These are phyloP conservation scores for Drosophila prosaltans DNA, from an alignment of 1,140 invertebrate species.

Conservation along the genomic window DNA sequence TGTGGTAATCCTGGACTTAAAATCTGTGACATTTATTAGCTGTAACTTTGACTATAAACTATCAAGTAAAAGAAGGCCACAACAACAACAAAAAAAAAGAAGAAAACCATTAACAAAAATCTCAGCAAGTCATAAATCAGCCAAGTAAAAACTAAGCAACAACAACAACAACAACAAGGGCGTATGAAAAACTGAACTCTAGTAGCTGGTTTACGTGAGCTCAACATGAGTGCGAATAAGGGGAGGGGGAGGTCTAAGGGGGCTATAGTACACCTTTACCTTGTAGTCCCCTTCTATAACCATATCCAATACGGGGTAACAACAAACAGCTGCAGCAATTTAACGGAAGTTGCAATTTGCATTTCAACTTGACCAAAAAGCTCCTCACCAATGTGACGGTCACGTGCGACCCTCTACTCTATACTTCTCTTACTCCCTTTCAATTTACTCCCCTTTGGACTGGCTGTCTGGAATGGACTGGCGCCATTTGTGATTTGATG, in stretches of 20 bases:
- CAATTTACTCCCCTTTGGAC: neutral
- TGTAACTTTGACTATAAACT: constrained; percentile 74
- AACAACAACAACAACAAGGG: neutral
- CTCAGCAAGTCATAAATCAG: constrained; percentile 55
- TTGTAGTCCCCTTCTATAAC: neutral
- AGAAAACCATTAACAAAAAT: constrained; percentile 28
- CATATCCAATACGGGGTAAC: neutral
- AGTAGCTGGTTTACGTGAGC: constrained; percentile 2
- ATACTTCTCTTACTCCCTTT: too few species aligned
- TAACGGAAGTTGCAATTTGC: constrained; percentile 79
- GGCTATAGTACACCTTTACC: neutral
- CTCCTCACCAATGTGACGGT: constrained; percentile 47
- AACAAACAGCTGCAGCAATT: constrained; percentile 59
- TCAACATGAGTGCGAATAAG: neutral
- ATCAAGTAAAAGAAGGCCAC: constrained; percentile 14
- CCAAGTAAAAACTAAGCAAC: neutral
- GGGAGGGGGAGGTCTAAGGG: constrained; percentile 1
- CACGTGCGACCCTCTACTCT: constrained; percentile 38
- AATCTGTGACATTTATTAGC: constrained; percentile 76
- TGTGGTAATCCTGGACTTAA: constrained; percentile 18
- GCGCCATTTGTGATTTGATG: constrained; percentile 74
- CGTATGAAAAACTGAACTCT: neutral
- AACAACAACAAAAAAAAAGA: neutral
- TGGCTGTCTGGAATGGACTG: constrained; percentile 51
- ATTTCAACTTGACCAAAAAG: constrained; percentile 76